phyloP scores from a whole-genome alignment of 2,113 vertebrate species.

The Lasiurus borealis region DNA sequence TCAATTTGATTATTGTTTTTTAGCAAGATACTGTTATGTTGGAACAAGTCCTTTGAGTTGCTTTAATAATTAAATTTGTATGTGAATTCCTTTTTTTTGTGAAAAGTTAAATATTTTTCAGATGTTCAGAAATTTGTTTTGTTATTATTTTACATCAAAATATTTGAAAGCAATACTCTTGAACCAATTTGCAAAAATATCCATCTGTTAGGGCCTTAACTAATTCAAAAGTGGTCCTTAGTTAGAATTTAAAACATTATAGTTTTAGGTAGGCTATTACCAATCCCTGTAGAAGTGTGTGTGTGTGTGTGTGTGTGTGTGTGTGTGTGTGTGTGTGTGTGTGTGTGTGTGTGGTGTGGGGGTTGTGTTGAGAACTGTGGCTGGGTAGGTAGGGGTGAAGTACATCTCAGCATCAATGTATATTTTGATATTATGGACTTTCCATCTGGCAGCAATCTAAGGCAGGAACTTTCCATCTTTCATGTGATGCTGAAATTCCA shows the following conservation, averaged over 20 bases:
- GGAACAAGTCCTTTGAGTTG: not conserved
- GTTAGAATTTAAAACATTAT: slow-evolving; percentile 11
- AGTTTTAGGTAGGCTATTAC: slow-evolving; percentile 3
- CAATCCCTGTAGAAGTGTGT: not conserved
- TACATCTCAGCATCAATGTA: not conserved
- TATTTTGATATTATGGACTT: not conserved
- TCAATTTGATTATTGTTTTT: slow-evolving; percentile 11
- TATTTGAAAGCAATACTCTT: slow-evolving; percentile 22
- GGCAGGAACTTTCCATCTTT: not conserved
- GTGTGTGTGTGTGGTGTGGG: not conserved
- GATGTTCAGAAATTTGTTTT: slow-evolving; percentile 14
- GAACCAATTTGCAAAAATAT: not conserved
- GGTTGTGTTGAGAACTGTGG: too few relatives aligned
- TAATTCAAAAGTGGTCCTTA: slow-evolving; percentile 43
- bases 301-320: not conserved
- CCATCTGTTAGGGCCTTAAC: not conserved
- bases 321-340: not conserved
- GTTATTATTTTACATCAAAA: slow-evolving; percentile 47
- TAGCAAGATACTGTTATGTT: not conserved
- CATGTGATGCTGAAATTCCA: not conserved
- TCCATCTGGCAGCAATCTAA: not conserved
- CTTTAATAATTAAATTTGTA: slow-evolving; percentile 24
- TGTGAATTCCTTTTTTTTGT: slow-evolving; percentile 21
- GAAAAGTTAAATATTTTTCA: slow-evolving; percentile 9
- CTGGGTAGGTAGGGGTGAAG: not conserved